Base-by-base conservation (phyloP, 1,140 invertebrate species). In the Megalonaias nervosa region DNA sequence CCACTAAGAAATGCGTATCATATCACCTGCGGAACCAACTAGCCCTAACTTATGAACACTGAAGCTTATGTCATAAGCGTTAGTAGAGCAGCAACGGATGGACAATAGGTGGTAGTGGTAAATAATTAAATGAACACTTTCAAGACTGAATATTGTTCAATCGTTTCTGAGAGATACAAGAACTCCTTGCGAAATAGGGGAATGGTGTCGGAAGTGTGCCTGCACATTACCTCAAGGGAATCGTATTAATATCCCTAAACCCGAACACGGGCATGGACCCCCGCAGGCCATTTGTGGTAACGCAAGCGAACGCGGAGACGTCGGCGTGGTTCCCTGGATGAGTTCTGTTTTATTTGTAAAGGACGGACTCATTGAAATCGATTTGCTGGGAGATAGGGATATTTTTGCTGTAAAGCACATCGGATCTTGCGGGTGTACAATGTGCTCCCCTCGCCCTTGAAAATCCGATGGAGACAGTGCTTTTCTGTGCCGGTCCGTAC, bases 21-120 rank as follows among this genome's bases (percentile, higher is more conserved):
- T 95, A 94, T 95, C 94, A 96, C 94, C 94, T 95, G 94, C 94
- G 94, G 94, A 95, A 95, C 93, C 93, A 94, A 94, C 94, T 94
- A 95, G 94, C 94, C 94, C 94, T 95, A 94, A 96, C 92, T 91
- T 94, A 93, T 93, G 93, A 64, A 93, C 93, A 93, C 92, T 92
- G 93, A 95, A 95, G 94, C 93, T 92, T 93, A 92, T 93, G 93
- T 92, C 93, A 94, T 93, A 93, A 94, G 94, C 93, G 93, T 92
- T 93, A 92, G 91, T 95, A 93, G 94, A 96, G 94, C 94, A 92
- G 92, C 93, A 93, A 92, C 93, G 92, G 93, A 94, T 94, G 94
- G 94, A 95, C 94, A 96, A 94, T 95, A 95, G 95, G 93, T 94
- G 93, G 93, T 94, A 94, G 93, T 95, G 95, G 94, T 94, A 95